Conservation (phyloP, 2,888 invertebrate species). For the Drosophila prostipennis region DNA sequence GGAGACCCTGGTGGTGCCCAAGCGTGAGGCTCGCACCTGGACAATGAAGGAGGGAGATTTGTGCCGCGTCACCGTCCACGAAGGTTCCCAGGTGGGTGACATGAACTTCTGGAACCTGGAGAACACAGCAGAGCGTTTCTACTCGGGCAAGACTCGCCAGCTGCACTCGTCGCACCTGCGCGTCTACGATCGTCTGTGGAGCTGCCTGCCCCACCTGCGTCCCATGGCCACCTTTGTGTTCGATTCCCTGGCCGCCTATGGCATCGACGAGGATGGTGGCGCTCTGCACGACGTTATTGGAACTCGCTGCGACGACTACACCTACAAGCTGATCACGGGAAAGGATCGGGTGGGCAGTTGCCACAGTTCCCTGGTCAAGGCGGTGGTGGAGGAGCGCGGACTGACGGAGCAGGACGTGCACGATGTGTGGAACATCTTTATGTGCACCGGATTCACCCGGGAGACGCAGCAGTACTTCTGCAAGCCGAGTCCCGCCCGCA, state of each 20-base stretch:
- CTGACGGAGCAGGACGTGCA: conserved; percentile 85
- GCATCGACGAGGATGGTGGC: conserved; percentile 85
- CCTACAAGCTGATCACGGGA: conserved; percentile 85
- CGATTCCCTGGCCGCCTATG: conserved; percentile 84
- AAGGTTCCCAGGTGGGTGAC: conserved; percentile 85
- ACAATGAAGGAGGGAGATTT: conserved; percentile 83
- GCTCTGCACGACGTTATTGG: conserved; percentile 85
- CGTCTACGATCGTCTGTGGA: conserved; percentile 85
- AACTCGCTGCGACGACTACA: conserved; percentile 85
- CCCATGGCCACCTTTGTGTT: conserved; percentile 85
- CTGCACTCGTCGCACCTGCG: conserved; percentile 84
- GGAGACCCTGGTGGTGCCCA: conserved; percentile 81
- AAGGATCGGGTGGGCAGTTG: conserved; percentile 83
- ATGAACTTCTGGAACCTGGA: conserved; percentile 85
- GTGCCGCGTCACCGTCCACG: conserved; percentile 84
- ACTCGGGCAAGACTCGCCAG: conserved; percentile 85
- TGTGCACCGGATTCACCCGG: conserved; percentile 85
- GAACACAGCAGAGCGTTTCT: conserved; percentile 84
- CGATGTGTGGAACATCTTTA: conserved; percentile 86
- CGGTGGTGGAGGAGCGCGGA: conserved; percentile 81
- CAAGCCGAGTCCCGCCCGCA: conserved; percentile 84
- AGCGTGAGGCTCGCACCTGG: conserved; percentile 84
- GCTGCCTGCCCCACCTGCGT: conserved; percentile 84
- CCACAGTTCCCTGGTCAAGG: conserved; percentile 84
- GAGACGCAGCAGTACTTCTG: conserved; percentile 85